phyloP scores from a whole-genome alignment of 2,113 vertebrate genomes.

The Peromyscus maniculatus region DNA sequence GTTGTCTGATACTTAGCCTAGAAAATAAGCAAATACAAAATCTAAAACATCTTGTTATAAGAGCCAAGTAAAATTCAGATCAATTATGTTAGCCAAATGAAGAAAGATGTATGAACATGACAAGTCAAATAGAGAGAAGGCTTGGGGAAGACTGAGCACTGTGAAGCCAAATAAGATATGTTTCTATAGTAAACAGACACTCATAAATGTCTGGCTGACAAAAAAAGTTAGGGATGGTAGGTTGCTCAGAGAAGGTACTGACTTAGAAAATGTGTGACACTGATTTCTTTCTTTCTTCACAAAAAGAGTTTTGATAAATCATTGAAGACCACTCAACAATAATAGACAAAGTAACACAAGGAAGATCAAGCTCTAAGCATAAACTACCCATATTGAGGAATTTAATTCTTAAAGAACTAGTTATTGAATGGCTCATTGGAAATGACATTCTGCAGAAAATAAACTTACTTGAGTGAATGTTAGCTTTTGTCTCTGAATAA shows the following conservation, averaged over 20 bases:
- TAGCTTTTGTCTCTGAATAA: neutral
- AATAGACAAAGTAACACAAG: neutral
- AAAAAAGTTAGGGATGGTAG: neutral
- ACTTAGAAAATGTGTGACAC: neutral
- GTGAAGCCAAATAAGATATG: neutral
- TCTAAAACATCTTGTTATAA: neutral
- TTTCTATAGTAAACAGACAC: neutral
- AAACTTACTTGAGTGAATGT: neutral
- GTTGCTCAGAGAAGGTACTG: neutral
- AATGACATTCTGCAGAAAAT: neutral
- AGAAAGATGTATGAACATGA: neutral
- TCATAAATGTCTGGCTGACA: neutral
- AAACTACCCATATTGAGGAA: neutral
- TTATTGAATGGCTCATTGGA: neutral
- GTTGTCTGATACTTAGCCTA: neutral
- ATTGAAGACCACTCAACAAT: neutral
- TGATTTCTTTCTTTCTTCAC: neutral
- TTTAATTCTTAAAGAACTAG: neutral
- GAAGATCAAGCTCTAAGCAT: neutral
- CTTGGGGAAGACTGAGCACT: accelerated
- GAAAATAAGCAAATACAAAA: neutral
- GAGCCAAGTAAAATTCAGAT: neutral
- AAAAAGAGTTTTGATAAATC: neutral
- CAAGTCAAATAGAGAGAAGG: neutral
- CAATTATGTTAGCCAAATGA: neutral